These are phyloP conservation scores for Coendou prehensilis DNA, from an alignment of 2,797 vertebrate genomes.

Conservation along the genomic window DNA sequence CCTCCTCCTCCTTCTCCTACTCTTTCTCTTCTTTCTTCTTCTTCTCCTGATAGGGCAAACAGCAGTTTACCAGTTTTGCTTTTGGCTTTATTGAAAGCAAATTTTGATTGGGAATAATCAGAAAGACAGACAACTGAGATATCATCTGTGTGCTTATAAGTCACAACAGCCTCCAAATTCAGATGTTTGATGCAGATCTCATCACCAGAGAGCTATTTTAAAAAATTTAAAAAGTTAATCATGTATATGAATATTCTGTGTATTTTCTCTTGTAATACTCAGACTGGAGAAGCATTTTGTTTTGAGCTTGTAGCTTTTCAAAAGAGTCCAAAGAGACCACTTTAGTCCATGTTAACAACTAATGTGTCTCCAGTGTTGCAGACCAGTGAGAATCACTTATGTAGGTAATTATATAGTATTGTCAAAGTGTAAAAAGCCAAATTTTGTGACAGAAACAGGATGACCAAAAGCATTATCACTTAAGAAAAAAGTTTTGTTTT, in stretches of 20 bases:
- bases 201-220: constrained; percentile 15
- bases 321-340: not conserved
- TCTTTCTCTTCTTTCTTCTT: not conserved
- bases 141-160: constrained; percentile 64
- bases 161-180: constrained; percentile 51
- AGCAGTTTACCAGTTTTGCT: constrained; percentile 66
- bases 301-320: not conserved
- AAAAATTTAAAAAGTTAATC: not conserved
- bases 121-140: constrained; percentile 65
- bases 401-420: not conserved
- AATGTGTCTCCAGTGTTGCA: not conserved
- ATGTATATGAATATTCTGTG: not conserved
- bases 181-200: constrained; percentile 52
- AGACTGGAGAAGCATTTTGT: not conserved
- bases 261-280: not conserved
- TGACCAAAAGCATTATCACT: not conserved
- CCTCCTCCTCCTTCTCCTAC: not conserved
- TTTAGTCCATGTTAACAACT: not conserved
- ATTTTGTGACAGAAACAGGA: not conserved
- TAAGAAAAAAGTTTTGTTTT: not conserved
- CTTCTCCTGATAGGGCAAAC: not conserved
- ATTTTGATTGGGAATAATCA: constrained; percentile 68
- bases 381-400: not conserved
- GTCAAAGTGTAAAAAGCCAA: not conserved
- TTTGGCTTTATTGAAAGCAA: constrained; percentile 60